A percentile compares a stretch with the other conserved stretches of the same genome.
phyloP scores from a whole-genome alignment of 2,888 invertebrate species.

The Leptopilina myrica region DNA sequence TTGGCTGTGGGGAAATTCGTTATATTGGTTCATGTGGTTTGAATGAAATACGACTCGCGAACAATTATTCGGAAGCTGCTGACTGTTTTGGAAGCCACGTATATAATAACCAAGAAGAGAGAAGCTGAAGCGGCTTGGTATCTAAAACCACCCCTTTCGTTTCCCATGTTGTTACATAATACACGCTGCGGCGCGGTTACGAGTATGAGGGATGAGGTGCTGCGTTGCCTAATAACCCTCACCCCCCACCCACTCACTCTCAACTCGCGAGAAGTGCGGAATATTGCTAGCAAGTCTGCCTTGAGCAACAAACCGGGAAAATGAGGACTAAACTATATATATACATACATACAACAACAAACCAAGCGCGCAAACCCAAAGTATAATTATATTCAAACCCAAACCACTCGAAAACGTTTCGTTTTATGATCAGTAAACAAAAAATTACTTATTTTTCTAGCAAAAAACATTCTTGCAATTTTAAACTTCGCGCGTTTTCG shows the following conservation, averaged over 20 bases:
- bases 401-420: slow-evolving; percentile 60
- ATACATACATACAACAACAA: slow-evolving; percentile 21
- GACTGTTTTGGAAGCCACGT: slow-evolving; percentile 58
- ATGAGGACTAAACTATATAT: slow-evolving; percentile 7
- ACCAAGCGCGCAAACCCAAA: slow-evolving; percentile 54
- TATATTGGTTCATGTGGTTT: background rate
- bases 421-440: no score
- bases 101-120: slow-evolving; percentile 59
- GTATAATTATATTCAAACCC: slow-evolving; percentile 73
- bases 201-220: slow-evolving; percentile 76
- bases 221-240: slow-evolving; percentile 74
- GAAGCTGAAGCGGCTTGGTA: slow-evolving; percentile 53
- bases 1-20: no score
- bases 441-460: no score
- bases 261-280: no score
- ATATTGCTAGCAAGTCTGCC: slow-evolving; percentile 12
- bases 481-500: no score
- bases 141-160: slow-evolving; percentile 68
- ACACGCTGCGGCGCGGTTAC: slow-evolving; percentile 75
- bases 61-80: slow-evolving; percentile 63
- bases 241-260: slow-evolving; percentile 50
- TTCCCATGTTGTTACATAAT: slow-evolving; percentile 76
- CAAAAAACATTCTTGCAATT: no score
- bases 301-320: slow-evolving; percentile 1
- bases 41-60: slow-evolving; percentile 52